Conservation (phyloP, 2,797 vertebrate genomes). For the Cyclura pinguis region DNA sequence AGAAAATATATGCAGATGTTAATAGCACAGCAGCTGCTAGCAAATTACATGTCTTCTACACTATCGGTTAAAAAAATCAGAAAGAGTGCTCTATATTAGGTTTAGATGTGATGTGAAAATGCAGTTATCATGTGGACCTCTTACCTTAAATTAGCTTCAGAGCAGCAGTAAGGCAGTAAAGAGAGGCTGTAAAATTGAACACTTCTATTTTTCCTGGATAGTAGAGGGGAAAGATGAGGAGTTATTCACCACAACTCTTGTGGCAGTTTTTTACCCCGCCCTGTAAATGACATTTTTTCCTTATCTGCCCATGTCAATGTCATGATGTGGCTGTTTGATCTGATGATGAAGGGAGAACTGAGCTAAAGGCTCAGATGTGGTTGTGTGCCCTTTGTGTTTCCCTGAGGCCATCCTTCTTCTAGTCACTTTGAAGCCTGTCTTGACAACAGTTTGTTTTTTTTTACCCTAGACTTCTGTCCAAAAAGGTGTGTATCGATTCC, state of each 20-base stretch:
- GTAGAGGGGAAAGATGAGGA: constrained; percentile 2
- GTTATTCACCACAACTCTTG: constrained; percentile 14
- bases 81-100: neutral
- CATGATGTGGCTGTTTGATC: constrained; percentile 16
- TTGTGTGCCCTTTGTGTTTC: constrained; percentile 1
- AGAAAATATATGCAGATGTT: neutral
- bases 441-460: constrained; percentile 10
- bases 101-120: neutral
- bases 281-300: constrained; percentile 17
- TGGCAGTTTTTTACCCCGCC: neutral
- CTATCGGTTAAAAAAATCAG: neutral
- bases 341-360: constrained; percentile 28
- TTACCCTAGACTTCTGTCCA: constrained; percentile 18
- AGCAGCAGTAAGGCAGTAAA: constrained; percentile 1
- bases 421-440: constrained; percentile 14
- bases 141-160: constrained; percentile 33
- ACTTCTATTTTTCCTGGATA: neutral
- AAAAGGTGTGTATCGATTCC: constrained; percentile 35
- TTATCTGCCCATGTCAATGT: neutral
- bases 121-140: neutral
- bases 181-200: constrained; percentile 6
- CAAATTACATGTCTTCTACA: neutral
- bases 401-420: neutral
- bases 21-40: neutral
- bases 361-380: constrained; percentile 30